Evolutionary conservation across 64 coral and sea anemone genomes (phyloP).

Genomic region (Montipora sp.): DNA sequence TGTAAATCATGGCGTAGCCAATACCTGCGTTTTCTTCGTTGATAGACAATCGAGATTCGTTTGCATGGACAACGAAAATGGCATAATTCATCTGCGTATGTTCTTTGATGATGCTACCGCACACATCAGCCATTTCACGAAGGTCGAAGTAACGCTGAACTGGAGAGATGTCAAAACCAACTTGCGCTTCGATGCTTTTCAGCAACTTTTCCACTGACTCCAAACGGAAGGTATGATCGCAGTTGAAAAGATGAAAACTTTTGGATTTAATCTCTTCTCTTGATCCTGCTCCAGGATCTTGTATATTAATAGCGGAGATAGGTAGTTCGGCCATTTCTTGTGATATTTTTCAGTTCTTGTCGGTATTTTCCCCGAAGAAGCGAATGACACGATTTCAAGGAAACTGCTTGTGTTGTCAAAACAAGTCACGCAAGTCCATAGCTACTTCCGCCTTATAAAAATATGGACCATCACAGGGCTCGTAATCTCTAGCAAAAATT

Average conservation of each 20-base stretch:
- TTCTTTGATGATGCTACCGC: not conserved
- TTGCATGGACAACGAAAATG: constrained; percentile 82
- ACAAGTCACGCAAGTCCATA: not conserved
- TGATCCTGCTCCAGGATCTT: not conserved
- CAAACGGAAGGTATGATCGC: constrained; percentile 66
- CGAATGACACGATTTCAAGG: not conserved
- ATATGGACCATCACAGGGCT: too few species aligned
- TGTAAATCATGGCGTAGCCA: constrained; percentile 79
- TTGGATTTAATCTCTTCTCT: not conserved
- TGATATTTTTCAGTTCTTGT: not conserved
- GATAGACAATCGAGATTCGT: constrained; percentile 73
- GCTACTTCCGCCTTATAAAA: not conserved
- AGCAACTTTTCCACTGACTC: constrained; percentile 47
- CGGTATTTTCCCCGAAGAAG: constrained; percentile 4
- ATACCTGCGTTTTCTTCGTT: constrained; percentile 73
- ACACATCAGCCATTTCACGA: constrained; percentile 47
- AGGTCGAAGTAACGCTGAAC: constrained; percentile 62
- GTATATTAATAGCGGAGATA: not conserved
- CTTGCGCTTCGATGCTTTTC: not conserved
- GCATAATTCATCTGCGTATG: constrained; percentile 27
- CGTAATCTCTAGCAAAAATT: not conserved
- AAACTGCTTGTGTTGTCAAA: too few species aligned
- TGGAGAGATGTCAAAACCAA: not conserved
- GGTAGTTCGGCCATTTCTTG: not conserved
- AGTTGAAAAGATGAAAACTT: constrained; percentile 75